phyloP scores from a whole-genome alignment of 2,113 vertebrate genomes.

The Lepus americanus region DNA sequence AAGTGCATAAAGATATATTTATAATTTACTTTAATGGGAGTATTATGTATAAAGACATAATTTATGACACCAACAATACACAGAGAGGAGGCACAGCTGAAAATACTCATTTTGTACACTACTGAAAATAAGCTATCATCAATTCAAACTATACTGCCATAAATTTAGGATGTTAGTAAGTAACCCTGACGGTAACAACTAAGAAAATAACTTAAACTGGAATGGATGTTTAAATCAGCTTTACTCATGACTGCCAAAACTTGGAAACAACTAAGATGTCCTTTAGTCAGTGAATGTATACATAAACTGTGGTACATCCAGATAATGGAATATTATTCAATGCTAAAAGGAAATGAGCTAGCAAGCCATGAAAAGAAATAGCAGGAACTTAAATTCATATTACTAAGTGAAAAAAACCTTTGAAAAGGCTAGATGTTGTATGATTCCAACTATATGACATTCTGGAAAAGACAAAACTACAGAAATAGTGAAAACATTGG shows the following conservation, averaged over 20 bases:
- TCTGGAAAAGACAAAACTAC: neutral
- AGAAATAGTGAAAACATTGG: neutral
- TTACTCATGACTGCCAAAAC: neutral
- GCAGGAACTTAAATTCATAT: neutral
- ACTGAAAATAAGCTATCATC: neutral
- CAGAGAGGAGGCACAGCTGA: neutral
- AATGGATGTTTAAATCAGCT: neutral
- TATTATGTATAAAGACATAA: neutral
- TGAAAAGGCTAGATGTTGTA: neutral
- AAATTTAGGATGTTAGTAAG: conserved; percentile 4
- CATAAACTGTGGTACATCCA: neutral
- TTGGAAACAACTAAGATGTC: neutral
- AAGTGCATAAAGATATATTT: neutral
- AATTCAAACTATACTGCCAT: neutral
- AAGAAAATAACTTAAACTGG: neutral
- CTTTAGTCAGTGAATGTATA: neutral
- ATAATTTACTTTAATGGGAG: neutral
- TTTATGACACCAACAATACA: neutral
- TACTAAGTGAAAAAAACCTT: neutral
- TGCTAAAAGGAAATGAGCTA: neutral
- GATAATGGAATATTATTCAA: neutral
- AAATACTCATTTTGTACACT: neutral
- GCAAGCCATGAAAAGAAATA: neutral
- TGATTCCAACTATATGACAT: neutral
- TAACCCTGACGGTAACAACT: neutral